Evolutionary conservation across 2,888 invertebrate genomes (phyloP).

Genomic region (Venusia cambrica): DNA sequence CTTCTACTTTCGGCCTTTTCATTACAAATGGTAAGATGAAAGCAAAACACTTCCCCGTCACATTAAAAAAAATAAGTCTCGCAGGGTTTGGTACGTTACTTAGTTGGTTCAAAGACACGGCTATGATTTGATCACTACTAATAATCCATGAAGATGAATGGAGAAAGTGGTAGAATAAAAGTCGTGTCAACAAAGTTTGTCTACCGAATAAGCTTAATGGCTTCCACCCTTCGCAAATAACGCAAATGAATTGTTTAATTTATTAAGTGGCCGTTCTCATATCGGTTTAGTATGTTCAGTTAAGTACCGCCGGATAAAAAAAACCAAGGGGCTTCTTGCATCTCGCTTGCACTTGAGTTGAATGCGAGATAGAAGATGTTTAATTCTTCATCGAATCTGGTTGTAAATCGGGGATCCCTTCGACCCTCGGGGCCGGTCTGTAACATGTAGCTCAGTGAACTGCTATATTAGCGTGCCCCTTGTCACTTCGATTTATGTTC

Average conservation of each 20-base stretch:
- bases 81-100: too few species aligned
- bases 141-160: too few species aligned
- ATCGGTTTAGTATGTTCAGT: constrained; percentile 53
- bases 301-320: constrained; percentile 24
- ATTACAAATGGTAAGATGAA: too few species aligned
- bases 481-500: constrained; percentile 3
- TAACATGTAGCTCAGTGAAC: constrained; percentile 59
- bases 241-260: constrained; percentile 75
- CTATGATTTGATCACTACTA: too few species aligned
- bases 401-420: constrained; percentile 31
- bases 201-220: constrained; percentile 35
- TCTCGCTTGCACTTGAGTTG: constrained; percentile 22
- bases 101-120: too few species aligned
- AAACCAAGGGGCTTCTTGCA: constrained; percentile 22
- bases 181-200: constrained; percentile 32
- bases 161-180: too few species aligned
- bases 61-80: too few species aligned
- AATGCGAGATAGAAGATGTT: constrained; percentile 23
- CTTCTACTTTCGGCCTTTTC: too few species aligned
- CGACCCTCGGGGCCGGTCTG: constrained; percentile 38
- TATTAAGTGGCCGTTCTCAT: constrained; percentile 64
- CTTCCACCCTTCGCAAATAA: constrained; percentile 57
- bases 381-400: constrained; percentile 29
- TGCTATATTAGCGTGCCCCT: constrained; percentile 53
- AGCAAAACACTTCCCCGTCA: too few species aligned